Percentiles rank a stretch among this genome's conserved stretches.
These are phyloP conservation scores for Pteromalus puparum DNA, from an alignment of 1,140 invertebrate species.

Conservation along the genomic window DNA sequence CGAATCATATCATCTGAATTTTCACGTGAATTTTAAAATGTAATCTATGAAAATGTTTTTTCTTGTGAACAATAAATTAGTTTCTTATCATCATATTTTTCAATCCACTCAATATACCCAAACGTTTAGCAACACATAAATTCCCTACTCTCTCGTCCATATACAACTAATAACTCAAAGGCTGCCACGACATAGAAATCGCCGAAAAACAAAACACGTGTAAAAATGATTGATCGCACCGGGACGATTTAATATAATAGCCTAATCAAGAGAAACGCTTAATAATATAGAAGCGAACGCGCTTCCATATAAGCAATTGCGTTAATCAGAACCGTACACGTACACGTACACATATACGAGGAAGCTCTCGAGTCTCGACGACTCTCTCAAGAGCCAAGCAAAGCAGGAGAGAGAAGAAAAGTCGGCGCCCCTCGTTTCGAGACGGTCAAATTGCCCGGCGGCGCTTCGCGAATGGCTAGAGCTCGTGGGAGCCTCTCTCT, in stretches of 20 bases:
- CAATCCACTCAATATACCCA: no score
- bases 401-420: constrained; percentile 14
- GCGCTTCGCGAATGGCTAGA: not conserved
- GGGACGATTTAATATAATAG: constrained; percentile 37
- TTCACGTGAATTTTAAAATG: no score
- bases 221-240: constrained; percentile 43
- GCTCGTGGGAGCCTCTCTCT: constrained; percentile 24
- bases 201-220: not conserved
- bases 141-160: no score
- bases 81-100: no score
- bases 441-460: constrained; percentile 49
- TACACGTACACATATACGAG: not conserved
- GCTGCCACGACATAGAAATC: not conserved
- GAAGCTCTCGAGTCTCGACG: constrained; percentile 22
- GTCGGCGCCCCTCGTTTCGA: constrained; percentile 36
- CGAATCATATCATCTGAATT: no score
- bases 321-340: not conserved
- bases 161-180: not conserved
- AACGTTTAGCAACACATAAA: no score
- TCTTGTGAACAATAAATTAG: no score
- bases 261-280: constrained; percentile 50
- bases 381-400: constrained; percentile 26
- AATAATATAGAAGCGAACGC: constrained; percentile 39
- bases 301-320: constrained; percentile 44
- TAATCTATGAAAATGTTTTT: not conserved